Conservation (phyloP, 2,113 vertebrate species). For the Mus musculus region DNA sequence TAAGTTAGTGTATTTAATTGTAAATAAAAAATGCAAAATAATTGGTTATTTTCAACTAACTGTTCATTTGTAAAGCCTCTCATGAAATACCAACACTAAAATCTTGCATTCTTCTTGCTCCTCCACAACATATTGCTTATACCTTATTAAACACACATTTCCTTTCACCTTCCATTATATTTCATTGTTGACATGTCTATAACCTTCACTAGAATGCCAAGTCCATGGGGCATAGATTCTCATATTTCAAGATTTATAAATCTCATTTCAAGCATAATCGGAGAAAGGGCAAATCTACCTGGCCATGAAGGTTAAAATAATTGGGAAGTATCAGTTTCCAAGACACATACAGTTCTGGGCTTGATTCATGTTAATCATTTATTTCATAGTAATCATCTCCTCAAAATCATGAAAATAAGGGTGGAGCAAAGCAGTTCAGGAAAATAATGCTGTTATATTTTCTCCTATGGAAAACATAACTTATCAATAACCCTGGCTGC, state of each 20-base stretch:
- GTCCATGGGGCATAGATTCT: slow-evolving; percentile 61
- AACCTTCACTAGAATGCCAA: slow-evolving; percentile 63
- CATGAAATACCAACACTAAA: slow-evolving; percentile 9
- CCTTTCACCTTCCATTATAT: slow-evolving; percentile 61
- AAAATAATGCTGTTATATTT: slow-evolving; percentile 53
- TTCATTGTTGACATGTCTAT: slow-evolving; percentile 65
- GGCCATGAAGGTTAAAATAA: slow-evolving; percentile 74
- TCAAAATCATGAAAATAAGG: slow-evolving; percentile 45
- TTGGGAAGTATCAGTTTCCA: slow-evolving; percentile 62
- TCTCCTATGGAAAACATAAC: not conserved
- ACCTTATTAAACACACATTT: slow-evolving; percentile 65
- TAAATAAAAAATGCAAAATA: slow-evolving; percentile 48
- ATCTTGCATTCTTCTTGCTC: not conserved
- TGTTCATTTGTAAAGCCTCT: slow-evolving; percentile 26
- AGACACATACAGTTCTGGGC: slow-evolving; percentile 61
- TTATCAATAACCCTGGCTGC: not conserved
- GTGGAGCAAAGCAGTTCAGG: not conserved
- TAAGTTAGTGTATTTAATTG: slow-evolving; percentile 45
- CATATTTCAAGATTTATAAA: slow-evolving; percentile 71
- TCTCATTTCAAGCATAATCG: slow-evolving; percentile 47
- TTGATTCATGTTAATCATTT: slow-evolving; percentile 64
- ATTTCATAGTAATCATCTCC: slow-evolving; percentile 52
- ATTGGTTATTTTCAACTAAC: slow-evolving; percentile 33
- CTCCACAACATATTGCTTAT: slow-evolving; percentile 50
- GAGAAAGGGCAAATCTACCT: slow-evolving; percentile 64